Evolutionary conservation across 2,113 vertebrate genomes (phyloP).

Genomic region (Spermophilus dauricus): DNA sequence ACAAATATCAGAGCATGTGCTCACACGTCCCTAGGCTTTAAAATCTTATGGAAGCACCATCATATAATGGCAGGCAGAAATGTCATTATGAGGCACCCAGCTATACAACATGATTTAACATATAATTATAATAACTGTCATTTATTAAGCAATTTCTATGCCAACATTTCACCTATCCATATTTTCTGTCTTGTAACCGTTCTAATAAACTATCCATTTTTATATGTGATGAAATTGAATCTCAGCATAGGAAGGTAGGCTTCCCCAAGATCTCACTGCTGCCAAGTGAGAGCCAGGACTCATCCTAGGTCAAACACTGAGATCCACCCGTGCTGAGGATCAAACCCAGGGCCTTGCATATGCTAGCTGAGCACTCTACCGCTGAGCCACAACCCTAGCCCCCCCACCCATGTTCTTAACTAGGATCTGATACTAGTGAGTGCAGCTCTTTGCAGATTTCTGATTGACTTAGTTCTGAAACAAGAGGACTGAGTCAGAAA

Average conservation of each 20-base stretch:
- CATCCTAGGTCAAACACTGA: too few species aligned
- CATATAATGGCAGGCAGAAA: too few species aligned
- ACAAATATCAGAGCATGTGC: too few species aligned
- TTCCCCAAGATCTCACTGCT: background rate
- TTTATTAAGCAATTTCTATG: background rate
- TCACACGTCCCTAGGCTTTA: background rate
- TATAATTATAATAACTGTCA: background rate
- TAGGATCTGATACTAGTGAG: background rate
- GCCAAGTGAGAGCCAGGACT: background rate
- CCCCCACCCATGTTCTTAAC: background rate
- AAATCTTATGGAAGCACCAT: background rate
- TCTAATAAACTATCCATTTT: background rate
- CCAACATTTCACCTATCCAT: background rate
- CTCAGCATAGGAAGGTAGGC: background rate
- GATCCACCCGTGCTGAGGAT: background rate
- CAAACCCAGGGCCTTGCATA: too few species aligned
- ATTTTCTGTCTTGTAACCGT: background rate
- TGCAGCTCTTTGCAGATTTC: background rate
- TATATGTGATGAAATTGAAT: background rate
- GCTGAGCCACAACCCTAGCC: too few species aligned
- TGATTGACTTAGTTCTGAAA: background rate
- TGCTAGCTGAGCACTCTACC: too few species aligned
- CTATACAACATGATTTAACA: background rate
- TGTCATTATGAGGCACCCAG: too few species aligned
- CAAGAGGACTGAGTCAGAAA: background rate